These are phyloP conservation scores for Bruchidius siliquastri DNA, from an alignment of 2,888 invertebrate genomes.

Conservation along the genomic window DNA sequence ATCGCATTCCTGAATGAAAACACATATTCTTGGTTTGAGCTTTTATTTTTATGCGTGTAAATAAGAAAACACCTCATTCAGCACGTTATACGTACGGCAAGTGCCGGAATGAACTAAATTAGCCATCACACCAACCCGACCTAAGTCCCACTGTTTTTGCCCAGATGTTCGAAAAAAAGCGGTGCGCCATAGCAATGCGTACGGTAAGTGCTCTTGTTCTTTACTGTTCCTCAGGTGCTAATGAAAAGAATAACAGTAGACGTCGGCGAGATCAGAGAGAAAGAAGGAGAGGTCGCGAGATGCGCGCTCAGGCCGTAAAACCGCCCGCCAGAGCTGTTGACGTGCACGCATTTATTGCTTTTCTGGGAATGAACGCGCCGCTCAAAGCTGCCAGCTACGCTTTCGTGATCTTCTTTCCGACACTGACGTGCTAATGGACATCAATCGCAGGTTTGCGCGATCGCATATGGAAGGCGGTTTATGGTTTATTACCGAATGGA, in stretches of 20 bases:
- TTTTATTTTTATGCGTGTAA: no score
- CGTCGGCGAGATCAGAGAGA: background rate
- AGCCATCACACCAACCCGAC: background rate
- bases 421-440: background rate
- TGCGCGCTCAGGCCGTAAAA: background rate
- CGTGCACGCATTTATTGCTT: background rate
- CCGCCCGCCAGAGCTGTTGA: background rate
- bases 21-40: no score
- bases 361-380: background rate
- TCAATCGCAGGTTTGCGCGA: no score
- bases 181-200: background rate
- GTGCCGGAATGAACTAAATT: background rate
- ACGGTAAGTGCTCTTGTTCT: background rate
- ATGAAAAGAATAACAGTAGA: background rate
- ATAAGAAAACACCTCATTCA: no score
- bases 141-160: background rate
- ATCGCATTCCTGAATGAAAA: no score
- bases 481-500: no score
- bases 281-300: background rate
- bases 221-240: background rate
- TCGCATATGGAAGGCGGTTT: no score
- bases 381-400: background rate
- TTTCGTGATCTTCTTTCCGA: background rate
- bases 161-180: background rate
- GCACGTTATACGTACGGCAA: no score